A percentile compares a stretch with the other conserved stretches of the same genome.
phyloP scores from a whole-genome alignment of 2,888 invertebrate species.

The Platycheirus rosarum region DNA sequence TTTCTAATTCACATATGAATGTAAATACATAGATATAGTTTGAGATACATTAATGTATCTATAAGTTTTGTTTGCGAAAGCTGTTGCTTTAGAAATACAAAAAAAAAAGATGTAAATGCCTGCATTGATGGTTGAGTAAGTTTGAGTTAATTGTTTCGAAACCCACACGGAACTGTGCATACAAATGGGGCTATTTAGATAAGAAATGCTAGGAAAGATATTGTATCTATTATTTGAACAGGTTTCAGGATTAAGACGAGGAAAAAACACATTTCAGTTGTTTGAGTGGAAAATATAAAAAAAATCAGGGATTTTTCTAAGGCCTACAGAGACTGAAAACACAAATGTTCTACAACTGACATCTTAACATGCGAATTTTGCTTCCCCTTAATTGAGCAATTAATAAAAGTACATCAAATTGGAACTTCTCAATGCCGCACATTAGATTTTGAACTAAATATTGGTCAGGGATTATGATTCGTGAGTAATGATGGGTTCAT shows the following conservation, averaged over 20 bases:
- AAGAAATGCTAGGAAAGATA: not conserved
- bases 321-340: not conserved
- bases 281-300: not conserved
- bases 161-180: conserved; percentile 24
- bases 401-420: conserved; percentile 23
- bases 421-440: conserved; percentile 4
- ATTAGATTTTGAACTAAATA: conserved; percentile 8
- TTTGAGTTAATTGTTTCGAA: conserved; percentile 50
- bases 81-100: conserved; percentile 9
- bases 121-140: conserved; percentile 48
- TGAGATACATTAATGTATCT: not conserved
- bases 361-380: not conserved
- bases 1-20: conserved; percentile 14
- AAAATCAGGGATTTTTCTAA: not conserved
- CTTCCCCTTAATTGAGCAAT: conserved; percentile 6
- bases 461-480: conserved; percentile 18
- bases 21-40: not conserved
- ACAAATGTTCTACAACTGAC: not conserved
- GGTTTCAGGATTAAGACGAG: conserved; percentile 19
- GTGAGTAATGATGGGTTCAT: conserved; percentile 19
- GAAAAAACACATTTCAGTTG: not conserved
- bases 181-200: conserved; percentile 18
- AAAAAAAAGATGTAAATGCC: conserved; percentile 24
- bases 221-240: conserved; percentile 38
- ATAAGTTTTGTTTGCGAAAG: conserved; percentile 55